Evolutionary conservation across 1,140 invertebrate genomes (phyloP).

Genomic region (Bursaphelenchus mucronatus): DNA sequence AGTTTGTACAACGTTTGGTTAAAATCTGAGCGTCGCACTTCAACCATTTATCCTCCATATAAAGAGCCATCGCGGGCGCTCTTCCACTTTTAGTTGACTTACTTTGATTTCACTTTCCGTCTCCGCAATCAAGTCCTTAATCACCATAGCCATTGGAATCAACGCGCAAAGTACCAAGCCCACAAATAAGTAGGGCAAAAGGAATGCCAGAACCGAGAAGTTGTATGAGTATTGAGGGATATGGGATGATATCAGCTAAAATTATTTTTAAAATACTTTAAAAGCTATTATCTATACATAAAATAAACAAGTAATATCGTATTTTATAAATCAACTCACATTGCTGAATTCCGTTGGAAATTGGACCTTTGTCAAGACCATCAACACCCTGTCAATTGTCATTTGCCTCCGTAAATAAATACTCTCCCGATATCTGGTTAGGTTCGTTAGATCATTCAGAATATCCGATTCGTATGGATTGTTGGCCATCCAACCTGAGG

Average conservation of each 20-base stretch:
- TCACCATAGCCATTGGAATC: background rate
- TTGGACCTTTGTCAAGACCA: background rate
- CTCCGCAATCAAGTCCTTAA: constrained; percentile 12
- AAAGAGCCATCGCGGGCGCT: too few relatives aligned
- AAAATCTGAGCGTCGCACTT: too few relatives aligned
- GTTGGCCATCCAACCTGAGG: background rate
- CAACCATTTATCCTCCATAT: too few relatives aligned
- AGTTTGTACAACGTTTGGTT: too few relatives aligned
- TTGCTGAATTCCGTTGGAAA: too few relatives aligned
- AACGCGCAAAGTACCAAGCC: background rate
- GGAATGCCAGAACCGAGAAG: background rate
- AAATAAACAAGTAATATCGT: background rate
- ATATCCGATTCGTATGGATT: constrained; percentile 12
- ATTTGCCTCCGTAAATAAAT: constrained; percentile 5
- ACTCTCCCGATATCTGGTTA: background rate
- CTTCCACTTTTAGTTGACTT: too few relatives aligned
- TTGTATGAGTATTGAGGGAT: constrained; percentile 1
- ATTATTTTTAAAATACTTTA: background rate
- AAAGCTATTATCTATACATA: background rate
- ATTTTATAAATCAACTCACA: background rate
- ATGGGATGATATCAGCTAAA: background rate
- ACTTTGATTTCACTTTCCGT: background rate
- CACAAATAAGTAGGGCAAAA: constrained; percentile 5
- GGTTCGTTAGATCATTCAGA: background rate
- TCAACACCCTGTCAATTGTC: too few relatives aligned